phyloP scores from a whole-genome alignment of 2,888 invertebrate species.

The Achlya flavicornis region DNA sequence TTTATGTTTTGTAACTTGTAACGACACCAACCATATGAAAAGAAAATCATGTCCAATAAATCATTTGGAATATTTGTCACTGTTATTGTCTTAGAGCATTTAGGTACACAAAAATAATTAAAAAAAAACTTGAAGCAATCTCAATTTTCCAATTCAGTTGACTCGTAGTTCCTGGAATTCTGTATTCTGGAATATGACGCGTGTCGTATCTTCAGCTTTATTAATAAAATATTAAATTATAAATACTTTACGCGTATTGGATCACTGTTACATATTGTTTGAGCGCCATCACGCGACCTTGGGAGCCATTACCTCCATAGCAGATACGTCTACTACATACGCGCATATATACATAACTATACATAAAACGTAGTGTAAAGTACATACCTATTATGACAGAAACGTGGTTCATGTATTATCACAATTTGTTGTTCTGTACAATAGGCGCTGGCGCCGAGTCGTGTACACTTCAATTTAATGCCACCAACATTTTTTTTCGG shows the following conservation, averaged over 20 bases:
- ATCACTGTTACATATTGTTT: conserved; percentile 22
- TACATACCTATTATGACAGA: conserved; percentile 13
- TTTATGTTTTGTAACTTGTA: no score
- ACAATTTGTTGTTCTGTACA: conserved; percentile 13
- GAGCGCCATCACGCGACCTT: conserved; percentile 29
- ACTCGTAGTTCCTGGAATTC: no score
- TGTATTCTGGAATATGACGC: no score
- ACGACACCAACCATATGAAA: no score
- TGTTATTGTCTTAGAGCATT: no score
- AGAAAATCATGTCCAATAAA: no score
- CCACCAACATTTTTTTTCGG: neutral
- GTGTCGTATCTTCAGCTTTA: no score
- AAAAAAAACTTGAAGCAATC: no score
- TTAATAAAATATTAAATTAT: no score
- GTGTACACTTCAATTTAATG: conserved; percentile 5
- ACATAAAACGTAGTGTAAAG: neutral
- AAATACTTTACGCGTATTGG: neutral
- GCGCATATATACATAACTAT: neutral
- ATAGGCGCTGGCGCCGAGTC: neutral
- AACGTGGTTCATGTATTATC: conserved; percentile 22
- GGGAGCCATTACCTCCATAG: conserved; percentile 28
- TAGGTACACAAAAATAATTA: no score
- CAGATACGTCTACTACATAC: conserved; percentile 20
- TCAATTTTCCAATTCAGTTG: no score
- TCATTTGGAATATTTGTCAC: no score